Percentiles rank a stretch among this genome's conserved stretches.
phyloP scores from a whole-genome alignment of 2,113 vertebrate species.

The Ptyas mucosa region DNA sequence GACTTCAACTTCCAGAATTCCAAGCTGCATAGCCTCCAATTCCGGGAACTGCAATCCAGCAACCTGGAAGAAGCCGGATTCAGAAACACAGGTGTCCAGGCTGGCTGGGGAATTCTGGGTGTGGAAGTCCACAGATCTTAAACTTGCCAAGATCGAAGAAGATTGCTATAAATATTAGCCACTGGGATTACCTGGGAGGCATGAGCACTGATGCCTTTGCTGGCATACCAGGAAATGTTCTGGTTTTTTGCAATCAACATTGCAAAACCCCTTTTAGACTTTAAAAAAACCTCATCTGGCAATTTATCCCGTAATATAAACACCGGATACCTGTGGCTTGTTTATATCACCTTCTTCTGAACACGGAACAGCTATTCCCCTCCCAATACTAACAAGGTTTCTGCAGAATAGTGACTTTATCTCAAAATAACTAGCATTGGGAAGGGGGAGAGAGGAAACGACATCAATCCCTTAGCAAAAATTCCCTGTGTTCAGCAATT shows the following conservation, averaged over 20 bases:
- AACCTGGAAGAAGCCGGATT: not conserved
- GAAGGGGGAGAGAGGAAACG: too few species aligned
- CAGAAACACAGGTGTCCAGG: not conserved
- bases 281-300: not conserved
- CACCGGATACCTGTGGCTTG: not conserved
- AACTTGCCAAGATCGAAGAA: not conserved
- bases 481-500: not conserved
- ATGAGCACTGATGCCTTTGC: not conserved
- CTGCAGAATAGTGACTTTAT: not conserved
- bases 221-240: not conserved
- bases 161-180: not conserved
- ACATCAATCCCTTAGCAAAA: not conserved
- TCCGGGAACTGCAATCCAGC: not conserved
- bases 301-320: not conserved
- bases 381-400: not conserved
- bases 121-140: not conserved
- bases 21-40: not conserved
- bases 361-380: not conserved
- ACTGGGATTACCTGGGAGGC: not conserved
- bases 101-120: not conserved
- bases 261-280: not conserved
- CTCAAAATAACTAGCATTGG: not conserved
- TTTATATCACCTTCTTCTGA: slow-evolving; percentile 1
- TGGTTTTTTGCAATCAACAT: not conserved
- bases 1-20: not conserved